Evolutionary conservation across 2,888 invertebrate genomes (phyloP), one percentile per base, ranked within the genome.

Genomic region (Eucera pruinosa): DNA sequence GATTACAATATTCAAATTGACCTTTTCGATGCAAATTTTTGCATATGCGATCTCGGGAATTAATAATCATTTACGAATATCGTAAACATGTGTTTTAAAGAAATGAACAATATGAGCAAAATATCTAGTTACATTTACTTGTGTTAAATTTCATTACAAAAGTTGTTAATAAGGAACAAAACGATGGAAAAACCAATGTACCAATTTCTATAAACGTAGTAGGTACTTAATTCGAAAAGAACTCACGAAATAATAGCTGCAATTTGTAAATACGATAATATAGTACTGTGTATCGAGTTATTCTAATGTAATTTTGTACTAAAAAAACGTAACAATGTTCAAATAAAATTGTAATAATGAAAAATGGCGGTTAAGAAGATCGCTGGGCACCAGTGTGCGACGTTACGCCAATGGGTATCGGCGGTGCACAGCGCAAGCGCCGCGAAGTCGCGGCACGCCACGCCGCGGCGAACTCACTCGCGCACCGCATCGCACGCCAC

Each of bases 401-500:
- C 39, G 65, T 7, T 54, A 75, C 75, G 41, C 58, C 52, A 52
- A 45, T 75, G 74, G 15, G 15, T 41, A 48, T 64, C 62, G 50
- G 18, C 73, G 58, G 52, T 58, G 39, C 33, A 65, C 45, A 61
- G 85, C 91, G 91, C 91, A 91, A 86, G 91, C 92, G 91, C 89
- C 88, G 86, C 84, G 87, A 84, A 87, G 87, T 85, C 90, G 89
- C 90, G 91, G 89, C 89, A 89, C 88, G 88, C 87, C 89, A 86
- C 87, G 89, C 88, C 88, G 91, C 89, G 90, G 88, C 85, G 89
- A 90, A 90, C 90, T 90, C 91, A 92, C 91, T 92, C 91, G 92
- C 91, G 91, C 90, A 90, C 90, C 90, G 91, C 89, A 91, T 90
- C 87, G 92, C 91, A 91, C 89, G 91, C 89, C 88, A 91, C 89